These are phyloP conservation scores for Flexamia atlantica DNA, from an alignment of 2,888 invertebrate genomes.

Conservation along the genomic window DNA sequence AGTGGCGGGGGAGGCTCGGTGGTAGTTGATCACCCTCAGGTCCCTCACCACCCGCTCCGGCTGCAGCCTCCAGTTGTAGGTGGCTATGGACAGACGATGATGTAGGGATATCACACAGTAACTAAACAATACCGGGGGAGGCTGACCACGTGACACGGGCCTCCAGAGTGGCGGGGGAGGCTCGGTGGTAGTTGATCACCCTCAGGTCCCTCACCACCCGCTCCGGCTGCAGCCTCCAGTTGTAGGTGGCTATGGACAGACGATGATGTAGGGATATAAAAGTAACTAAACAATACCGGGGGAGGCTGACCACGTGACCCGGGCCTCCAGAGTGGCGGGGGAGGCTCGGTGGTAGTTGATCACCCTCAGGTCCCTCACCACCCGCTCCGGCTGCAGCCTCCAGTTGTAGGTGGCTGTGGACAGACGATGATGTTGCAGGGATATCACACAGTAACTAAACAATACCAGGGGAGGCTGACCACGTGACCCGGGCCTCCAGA, in stretches of 20 bases:
- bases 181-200: neutral
- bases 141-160: neutral
- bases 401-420: slow-evolving; percentile 43
- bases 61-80: slow-evolving; percentile 33
- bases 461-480: too few species aligned
- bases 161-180: neutral
- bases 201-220: neutral
- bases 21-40: slow-evolving; percentile 6
- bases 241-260: slow-evolving; percentile 40
- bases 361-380: neutral
- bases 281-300: too few species aligned
- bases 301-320: neutral
- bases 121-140: too few species aligned
- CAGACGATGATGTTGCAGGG: too few species aligned
- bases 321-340: neutral
- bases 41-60: neutral
- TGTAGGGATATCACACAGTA: too few species aligned
- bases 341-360: neutral
- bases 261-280: too few species aligned
- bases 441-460: too few species aligned
- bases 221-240: slow-evolving; percentile 17
- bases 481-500: neutral
- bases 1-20: neutral
- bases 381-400: neutral
- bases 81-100: too few species aligned